Percentiles rank a stretch among this genome's conserved stretches.
Conservation (phyloP, 2,113 vertebrate species). For the Albula goreensis region DNA sequence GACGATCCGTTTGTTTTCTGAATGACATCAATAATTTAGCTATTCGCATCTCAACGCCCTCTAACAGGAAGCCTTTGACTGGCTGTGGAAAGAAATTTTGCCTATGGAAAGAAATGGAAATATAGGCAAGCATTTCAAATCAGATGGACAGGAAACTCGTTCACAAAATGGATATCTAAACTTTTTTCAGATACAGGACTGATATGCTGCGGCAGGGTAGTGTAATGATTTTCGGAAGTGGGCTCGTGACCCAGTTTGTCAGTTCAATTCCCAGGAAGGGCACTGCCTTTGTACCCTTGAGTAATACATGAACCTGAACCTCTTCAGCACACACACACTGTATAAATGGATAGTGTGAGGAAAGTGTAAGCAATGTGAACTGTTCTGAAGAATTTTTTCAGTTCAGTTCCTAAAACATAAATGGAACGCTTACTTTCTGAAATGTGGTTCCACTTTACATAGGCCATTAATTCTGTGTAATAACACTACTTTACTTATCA, state of each 20-base stretch:
- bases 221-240: neutral
- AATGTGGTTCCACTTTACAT: neutral
- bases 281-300: too few species aligned
- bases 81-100: neutral
- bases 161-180: neutral
- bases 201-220: neutral
- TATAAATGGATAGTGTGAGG: too few species aligned
- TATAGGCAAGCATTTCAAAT: neutral
- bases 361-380: too few species aligned
- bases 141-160: neutral
- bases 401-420: too few species aligned
- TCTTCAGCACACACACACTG: too few species aligned
- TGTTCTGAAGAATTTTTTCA: too few species aligned
- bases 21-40: neutral
- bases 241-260: too few species aligned
- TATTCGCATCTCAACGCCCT: neutral
- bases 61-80: neutral
- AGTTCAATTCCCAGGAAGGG: too few species aligned
- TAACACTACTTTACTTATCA: neutral
- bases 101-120: neutral
- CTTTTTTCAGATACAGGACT: neutral
- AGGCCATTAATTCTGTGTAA: neutral
- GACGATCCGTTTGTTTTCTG: neutral
- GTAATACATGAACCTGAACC: too few species aligned
- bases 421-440: neutral